Evolutionary conservation across 2,888 invertebrate species (phyloP).

Genomic region (Plebejus anna): DNA sequence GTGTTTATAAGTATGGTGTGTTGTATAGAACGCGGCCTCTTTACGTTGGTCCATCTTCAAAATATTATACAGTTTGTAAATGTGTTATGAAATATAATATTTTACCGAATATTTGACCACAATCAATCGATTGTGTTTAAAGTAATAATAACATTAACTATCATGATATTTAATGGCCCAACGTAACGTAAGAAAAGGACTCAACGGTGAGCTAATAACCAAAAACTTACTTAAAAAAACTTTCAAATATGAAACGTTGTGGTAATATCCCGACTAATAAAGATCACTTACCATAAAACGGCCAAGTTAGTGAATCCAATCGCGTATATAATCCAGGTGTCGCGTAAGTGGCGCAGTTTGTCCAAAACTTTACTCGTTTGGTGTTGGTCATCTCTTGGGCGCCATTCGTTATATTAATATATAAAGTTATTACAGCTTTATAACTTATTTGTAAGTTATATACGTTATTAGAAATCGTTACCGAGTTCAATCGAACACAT

Average conservation of each 20-base stretch:
- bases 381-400: conserved; percentile 36
- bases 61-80: neutral
- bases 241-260: neutral
- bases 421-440: conserved; percentile 33
- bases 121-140: neutral
- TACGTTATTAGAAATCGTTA: conserved; percentile 28
- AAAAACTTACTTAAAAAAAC: neutral
- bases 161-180: neutral
- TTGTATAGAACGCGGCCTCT: neutral
- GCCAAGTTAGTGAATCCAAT: conserved; percentile 26
- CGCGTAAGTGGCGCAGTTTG: conserved; percentile 34
- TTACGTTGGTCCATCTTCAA: neutral
- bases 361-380: conserved; percentile 36
- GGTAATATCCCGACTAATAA: conserved; percentile 9
- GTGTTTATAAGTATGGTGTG: no score
- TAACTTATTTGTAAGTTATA: conserved; percentile 27
- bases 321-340: conserved; percentile 31
- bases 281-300: conserved; percentile 24
- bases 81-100: no score
- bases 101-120: no score
- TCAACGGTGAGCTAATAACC: neutral
- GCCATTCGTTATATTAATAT: conserved; percentile 34
- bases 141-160: neutral
- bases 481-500: neutral
- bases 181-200: neutral